Base-by-base conservation (phyloP, 1,140 invertebrate genomes). In the Caenorhabditis inopinata region DNA sequence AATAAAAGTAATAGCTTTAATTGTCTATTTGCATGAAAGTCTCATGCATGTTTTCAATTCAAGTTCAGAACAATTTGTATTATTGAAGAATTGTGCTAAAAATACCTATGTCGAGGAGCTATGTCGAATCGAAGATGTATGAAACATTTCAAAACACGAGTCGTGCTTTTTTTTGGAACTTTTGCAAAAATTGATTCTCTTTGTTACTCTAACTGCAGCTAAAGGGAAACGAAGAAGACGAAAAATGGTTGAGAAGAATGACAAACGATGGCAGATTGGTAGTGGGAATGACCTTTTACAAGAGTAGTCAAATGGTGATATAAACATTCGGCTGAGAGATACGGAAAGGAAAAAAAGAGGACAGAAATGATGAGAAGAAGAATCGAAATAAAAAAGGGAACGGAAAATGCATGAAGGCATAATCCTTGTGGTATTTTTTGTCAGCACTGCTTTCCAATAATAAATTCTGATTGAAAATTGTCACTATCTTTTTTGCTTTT, bases 231-330 rank as follows among this genome's bases (percentile, higher is more conserved):
- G 51, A 58, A 58, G 51, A 58, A 25, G 51, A 58, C 35, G 51
- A 58, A 32, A 58, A 58, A 32, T 58, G 51, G 51, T 25, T 58
- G 51, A 32, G 51, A 58, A 58, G 51, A 58, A 32, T 58, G 51
- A 29, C 27, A 51, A n/a, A 32, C 16, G 51, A 32, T 29, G 48
- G 48, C 21, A 25, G 48, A 51, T 6, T 51, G 9, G 51, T 58
- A 29, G 51, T 58, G 27, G 51, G 51, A 58, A 32, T 58, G 51
- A 32, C 51, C 51, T 58, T 58, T 58, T 32, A 7, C 1, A 21
- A 16, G 14, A 16, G 51, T 51, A 51, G 9, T 51, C 48, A 51
- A 51, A 23, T 51, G 48, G 48, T 51, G 48, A 51, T 51, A 25
- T 14, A 51, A 25, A 51, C 48, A 23, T 51, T 51, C 48, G 48